phyloP scores from a whole-genome alignment of 1,140 invertebrate genomes.

The Drosophila obscura region DNA sequence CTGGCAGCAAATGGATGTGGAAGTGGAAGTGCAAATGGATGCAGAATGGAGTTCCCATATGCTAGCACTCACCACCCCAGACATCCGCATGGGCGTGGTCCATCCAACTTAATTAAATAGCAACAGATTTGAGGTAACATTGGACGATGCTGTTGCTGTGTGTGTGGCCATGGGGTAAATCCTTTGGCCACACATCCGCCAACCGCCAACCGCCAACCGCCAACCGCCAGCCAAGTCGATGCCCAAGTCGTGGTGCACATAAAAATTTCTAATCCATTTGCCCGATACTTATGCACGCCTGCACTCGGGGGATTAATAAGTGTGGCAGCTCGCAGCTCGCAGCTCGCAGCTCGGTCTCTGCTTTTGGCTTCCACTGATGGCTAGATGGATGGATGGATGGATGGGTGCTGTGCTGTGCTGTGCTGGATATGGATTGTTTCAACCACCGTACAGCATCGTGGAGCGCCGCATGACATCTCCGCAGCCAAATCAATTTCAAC shows the following conservation, averaged over 20 bases:
- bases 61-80: slow-evolving; percentile 45
- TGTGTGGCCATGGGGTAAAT: no score
- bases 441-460: slow-evolving; percentile 46
- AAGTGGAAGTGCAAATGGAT: neutral
- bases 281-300: slow-evolving; percentile 81
- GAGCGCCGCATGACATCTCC: slow-evolving; percentile 12
- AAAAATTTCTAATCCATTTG: slow-evolving; percentile 79
- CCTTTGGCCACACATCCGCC: no score
- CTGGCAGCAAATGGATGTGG: slow-evolving; percentile 35
- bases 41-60: slow-evolving; percentile 44
- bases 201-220: no score
- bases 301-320: slow-evolving; percentile 79
- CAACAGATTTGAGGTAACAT: slow-evolving; percentile 24
- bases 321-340: slow-evolving; percentile 26
- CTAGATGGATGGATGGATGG: slow-evolving; percentile 1
- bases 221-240: no score
- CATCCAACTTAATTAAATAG: slow-evolving; percentile 69
- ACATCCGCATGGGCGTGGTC: neutral
- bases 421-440: slow-evolving; percentile 33
- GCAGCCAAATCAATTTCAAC: slow-evolving; percentile 77
- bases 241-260: slow-evolving; percentile 29
- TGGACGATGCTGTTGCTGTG: no score
- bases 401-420: no score
- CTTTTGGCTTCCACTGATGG: slow-evolving; percentile 13
- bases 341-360: neutral